phyloP scores from a whole-genome alignment of 2,888 invertebrate genomes.

The Brassicogethes aeneus region DNA sequence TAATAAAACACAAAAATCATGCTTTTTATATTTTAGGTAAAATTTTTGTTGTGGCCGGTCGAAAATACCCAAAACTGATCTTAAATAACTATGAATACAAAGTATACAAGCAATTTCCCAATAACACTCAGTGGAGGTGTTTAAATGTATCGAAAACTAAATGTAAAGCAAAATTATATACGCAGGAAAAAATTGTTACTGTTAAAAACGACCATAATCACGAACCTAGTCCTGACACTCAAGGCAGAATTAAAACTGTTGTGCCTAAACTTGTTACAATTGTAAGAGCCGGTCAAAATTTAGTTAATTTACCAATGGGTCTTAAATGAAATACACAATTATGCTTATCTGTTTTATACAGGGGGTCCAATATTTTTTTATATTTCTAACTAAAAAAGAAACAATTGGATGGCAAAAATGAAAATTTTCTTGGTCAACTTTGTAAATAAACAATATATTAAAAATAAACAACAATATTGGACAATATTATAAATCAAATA shows the following conservation, averaged over 20 bases:
- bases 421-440: too few relatives aligned
- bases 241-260: background rate
- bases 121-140: slow-evolving; percentile 23
- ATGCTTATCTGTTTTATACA: background rate
- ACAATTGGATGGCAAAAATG: too few relatives aligned
- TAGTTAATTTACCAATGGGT: background rate
- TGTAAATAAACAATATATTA: too few relatives aligned
- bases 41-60: background rate
- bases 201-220: background rate
- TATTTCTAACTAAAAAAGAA: too few relatives aligned
- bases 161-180: slow-evolving; percentile 19
- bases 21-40: slow-evolving; percentile 1
- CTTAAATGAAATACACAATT: background rate
- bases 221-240: background rate
- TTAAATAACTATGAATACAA: slow-evolving; percentile 21
- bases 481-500: too few relatives aligned
- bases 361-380: too few relatives aligned
- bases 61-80: slow-evolving; percentile 24
- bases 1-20: too few relatives aligned
- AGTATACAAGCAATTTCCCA: slow-evolving; percentile 17
- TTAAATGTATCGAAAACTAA: slow-evolving; percentile 16
- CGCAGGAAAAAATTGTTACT: slow-evolving; percentile 2
- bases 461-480: too few relatives aligned
- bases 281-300: background rate
- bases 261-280: background rate